These are phyloP conservation scores for Coronaproctus castanopsis DNA, from an alignment of 2,888 invertebrate species.

Conservation along the genomic window DNA sequence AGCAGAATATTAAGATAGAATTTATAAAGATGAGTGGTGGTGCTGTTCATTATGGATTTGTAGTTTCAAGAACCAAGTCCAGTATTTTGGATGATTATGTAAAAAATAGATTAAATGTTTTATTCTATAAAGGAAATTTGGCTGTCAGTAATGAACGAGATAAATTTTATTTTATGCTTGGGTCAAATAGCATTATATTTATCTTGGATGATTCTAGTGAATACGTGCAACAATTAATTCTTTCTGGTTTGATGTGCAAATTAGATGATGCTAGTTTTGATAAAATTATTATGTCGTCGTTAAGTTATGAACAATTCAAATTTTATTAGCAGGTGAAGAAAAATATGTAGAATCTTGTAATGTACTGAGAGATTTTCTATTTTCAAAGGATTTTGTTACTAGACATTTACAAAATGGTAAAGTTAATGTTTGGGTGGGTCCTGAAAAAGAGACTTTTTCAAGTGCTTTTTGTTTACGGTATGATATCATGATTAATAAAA, in stretches of 20 bases:
- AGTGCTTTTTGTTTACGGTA: neutral
- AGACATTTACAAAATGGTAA: neutral
- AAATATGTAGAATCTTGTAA: neutral
- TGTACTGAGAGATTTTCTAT: neutral
- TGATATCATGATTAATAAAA: neutral
- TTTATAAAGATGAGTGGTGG: too few species aligned
- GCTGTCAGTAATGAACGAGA: neutral
- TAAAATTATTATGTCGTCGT: too few species aligned
- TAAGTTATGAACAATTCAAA: neutral
- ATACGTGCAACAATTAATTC: neutral
- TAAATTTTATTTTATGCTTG: neutral
- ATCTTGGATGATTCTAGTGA: neutral
- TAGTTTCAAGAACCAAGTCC: too few species aligned
- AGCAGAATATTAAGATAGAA: too few species aligned
- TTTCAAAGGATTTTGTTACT: neutral
- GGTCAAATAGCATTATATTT: neutral
- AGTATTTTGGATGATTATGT: too few species aligned
- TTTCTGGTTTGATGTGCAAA: neutral
- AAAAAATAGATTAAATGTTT: neutral
- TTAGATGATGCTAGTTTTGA: too few species aligned
- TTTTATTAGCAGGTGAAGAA: neutral
- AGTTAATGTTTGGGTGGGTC: neutral
- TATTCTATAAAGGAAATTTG: neutral
- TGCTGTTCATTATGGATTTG: too few species aligned
- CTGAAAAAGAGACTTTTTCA: neutral